A percentile compares a stretch with the other conserved stretches of the same genome.
Evolutionary conservation across 2,888 invertebrate genomes (phyloP).

Genomic region (Ryuthela nishihirai): DNA sequence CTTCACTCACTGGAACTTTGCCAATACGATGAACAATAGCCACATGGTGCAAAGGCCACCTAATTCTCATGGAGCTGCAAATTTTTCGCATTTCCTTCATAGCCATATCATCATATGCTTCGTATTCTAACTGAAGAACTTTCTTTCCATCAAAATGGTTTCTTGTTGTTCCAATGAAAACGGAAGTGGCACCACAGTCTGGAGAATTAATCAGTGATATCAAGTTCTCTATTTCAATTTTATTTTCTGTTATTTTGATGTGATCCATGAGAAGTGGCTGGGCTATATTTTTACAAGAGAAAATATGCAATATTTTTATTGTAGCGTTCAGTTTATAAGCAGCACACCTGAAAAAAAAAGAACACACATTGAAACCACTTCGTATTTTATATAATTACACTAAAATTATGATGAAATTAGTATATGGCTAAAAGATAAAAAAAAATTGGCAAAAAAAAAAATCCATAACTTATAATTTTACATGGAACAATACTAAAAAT

Average conservation of each 20-base stretch:
- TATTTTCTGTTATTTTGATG: conserved; percentile 16
- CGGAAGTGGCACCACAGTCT: conserved; percentile 77
- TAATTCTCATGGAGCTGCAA: conserved; percentile 65
- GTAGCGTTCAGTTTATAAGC: no score
- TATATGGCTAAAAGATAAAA: no score
- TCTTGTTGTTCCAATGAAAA: conserved; percentile 85
- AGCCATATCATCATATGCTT: conserved; percentile 91
- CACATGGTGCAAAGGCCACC: conserved; percentile 72
- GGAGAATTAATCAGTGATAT: conserved; percentile 46
- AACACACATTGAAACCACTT: no score
- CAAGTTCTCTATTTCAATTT: conserved; percentile 15
- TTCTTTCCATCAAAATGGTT: conserved; percentile 31
- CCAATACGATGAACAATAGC: conserved; percentile 84
- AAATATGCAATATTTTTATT: no score
- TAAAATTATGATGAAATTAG: no score
- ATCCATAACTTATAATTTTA: no score
- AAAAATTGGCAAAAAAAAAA: no score
- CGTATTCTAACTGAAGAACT: conserved; percentile 74
- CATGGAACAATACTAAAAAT: no score
- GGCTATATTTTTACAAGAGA: no score
- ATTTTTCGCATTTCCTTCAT: conserved; percentile 70
- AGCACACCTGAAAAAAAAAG: no score
- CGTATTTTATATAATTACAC: no score
- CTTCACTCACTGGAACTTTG: conserved; percentile 74
- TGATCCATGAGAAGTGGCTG: no score